phyloP scores from a whole-genome alignment of 2,113 vertebrate species.

The Otolemur garnettii region DNA sequence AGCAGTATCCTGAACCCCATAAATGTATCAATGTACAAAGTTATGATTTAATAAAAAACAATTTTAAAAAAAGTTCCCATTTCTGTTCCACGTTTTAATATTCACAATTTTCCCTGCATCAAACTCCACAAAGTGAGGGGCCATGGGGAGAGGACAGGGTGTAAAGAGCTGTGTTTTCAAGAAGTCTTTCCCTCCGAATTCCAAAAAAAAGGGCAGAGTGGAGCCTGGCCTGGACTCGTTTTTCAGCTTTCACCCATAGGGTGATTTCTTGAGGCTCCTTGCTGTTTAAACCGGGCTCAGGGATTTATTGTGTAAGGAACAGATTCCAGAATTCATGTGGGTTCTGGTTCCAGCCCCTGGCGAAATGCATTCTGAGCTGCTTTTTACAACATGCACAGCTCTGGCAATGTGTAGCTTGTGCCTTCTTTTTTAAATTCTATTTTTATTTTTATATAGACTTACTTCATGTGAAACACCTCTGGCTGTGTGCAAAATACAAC shows the following conservation, averaged over 20 bases:
- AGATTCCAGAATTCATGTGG: not conserved
- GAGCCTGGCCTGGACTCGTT: not conserved
- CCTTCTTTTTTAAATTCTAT: not conserved
- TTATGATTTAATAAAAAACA: too few relatives aligned
- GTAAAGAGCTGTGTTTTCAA: rapidly evolving
- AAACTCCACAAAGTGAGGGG: not conserved
- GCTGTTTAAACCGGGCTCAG: not conserved
- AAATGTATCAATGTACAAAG: too few relatives aligned
- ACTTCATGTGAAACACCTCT: not conserved
- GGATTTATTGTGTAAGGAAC: not conserved
- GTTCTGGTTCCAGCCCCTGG: not conserved
- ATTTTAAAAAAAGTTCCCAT: not conserved
- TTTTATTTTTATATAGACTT: constrained; percentile 6
- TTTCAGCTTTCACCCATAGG: not conserved
- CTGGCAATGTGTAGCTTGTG: not conserved
- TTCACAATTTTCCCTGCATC: not conserved
- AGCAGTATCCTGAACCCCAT: too few relatives aligned
- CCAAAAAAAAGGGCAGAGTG: not conserved
- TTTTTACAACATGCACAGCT: not conserved
- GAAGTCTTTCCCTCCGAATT: not conserved
- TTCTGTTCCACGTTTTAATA: not conserved
- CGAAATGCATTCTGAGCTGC: not conserved
- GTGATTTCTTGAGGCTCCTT: not conserved
- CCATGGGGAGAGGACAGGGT: rapidly evolving
- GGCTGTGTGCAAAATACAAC: not conserved